Conservation (phyloP, 2,113 vertebrate genomes). For the Prionailurus bengalensis region DNA sequence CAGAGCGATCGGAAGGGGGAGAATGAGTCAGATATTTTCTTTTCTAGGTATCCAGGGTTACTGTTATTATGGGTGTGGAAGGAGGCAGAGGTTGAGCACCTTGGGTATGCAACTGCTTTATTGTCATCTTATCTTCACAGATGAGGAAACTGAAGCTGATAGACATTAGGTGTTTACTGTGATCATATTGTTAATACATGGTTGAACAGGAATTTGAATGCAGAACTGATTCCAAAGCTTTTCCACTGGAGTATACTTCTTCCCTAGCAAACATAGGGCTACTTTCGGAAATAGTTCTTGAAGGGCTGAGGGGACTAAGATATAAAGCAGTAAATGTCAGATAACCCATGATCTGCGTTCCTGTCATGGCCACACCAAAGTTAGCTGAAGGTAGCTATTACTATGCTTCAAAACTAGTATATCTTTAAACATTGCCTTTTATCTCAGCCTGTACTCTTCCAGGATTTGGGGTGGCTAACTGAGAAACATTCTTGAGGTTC, state of each 20-base stretch:
- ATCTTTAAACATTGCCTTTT: background rate
- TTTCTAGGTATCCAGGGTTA: background rate
- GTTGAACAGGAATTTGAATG: background rate
- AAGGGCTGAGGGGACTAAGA: background rate
- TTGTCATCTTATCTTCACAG: background rate
- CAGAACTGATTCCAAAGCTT: background rate
- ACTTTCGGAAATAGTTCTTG: background rate
- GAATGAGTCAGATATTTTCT: background rate
- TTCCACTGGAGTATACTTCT: background rate
- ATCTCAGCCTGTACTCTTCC: background rate
- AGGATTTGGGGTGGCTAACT: background rate
- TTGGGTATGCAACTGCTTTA: background rate
- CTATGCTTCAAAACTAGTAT: background rate
- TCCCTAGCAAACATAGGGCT: background rate
- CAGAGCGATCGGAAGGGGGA: background rate
- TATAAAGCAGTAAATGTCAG: background rate
- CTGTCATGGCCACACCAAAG: background rate
- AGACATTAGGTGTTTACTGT: background rate
- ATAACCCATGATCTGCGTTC: background rate
- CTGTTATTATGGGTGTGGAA: background rate
- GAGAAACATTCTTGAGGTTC: background rate
- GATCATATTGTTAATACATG: background rate
- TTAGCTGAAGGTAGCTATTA: background rate
- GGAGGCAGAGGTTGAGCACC: background rate
- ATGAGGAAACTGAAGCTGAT: background rate